phyloP scores from a whole-genome alignment of 2,113 vertebrate species.

The Cottus gobio region DNA sequence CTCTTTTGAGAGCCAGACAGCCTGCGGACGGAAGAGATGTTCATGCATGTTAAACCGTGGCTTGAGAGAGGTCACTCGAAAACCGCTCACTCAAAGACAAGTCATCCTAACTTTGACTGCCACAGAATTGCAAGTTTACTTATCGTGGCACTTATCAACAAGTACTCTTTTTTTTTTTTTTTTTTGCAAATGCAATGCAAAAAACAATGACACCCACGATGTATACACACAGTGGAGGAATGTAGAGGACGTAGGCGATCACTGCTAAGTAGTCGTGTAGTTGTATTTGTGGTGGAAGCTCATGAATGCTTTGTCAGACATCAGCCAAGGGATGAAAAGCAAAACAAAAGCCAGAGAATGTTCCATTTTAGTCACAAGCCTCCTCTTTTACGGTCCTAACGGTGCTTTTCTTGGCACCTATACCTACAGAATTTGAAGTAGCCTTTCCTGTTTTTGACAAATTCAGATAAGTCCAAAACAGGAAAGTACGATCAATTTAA shows the following conservation, averaged over 20 bases:
- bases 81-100: conserved; percentile 65
- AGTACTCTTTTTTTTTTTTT: not conserved
- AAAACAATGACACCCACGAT: conserved; percentile 53
- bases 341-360: conserved; percentile 45
- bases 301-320: conserved; percentile 46
- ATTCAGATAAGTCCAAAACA: not conserved
- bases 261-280: conserved; percentile 52
- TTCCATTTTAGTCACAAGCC: conserved; percentile 61
- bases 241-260: conserved; percentile 57
- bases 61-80: conserved; percentile 54
- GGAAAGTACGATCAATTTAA: not conserved
- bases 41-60: conserved; percentile 72
- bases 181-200: conserved; percentile 78
- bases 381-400: conserved; percentile 19
- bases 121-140: conserved; percentile 60
- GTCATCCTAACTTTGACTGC: conserved; percentile 55
- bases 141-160: conserved; percentile 49
- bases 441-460: no score
- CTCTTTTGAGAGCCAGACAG: conserved; percentile 60
- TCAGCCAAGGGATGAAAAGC: conserved; percentile 46
- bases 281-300: conserved; percentile 51
- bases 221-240: conserved; percentile 67
- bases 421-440: conserved; percentile 15
- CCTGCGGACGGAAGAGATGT: conserved; percentile 60
- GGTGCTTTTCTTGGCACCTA: conserved; percentile 18